Percentiles rank a stretch among this genome's conserved stretches.
Evolutionary conservation across 2,113 vertebrate species (phyloP).

Genomic region (Gallinago jamesoni): DNA sequence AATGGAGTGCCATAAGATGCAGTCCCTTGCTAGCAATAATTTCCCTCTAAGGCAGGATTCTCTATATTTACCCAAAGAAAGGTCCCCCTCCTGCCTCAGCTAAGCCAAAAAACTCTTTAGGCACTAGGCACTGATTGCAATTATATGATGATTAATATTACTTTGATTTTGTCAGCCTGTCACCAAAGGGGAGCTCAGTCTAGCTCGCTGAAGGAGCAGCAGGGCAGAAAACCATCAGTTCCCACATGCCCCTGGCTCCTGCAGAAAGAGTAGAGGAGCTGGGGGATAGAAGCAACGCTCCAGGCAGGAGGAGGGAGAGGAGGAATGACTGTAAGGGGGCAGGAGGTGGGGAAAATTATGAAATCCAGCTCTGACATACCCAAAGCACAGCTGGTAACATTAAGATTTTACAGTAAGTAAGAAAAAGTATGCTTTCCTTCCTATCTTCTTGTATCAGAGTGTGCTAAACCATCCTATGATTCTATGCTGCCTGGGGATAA

Average conservation of each 20-base stretch:
- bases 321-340: neutral
- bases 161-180: neutral
- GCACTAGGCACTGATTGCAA: neutral
- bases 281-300: neutral
- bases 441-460: neutral
- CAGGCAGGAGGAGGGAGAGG: neutral
- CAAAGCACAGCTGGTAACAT: neutral
- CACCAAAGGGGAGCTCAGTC: neutral
- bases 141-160: neutral
- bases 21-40: neutral
- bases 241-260: neutral
- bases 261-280: neutral
- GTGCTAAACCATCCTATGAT: neutral
- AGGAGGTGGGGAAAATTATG: neutral
- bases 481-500: neutral
- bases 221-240: neutral
- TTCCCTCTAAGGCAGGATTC: neutral
- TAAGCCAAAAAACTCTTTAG: neutral
- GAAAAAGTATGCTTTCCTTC: neutral
- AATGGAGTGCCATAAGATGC: neutral
- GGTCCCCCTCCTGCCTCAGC: neutral
- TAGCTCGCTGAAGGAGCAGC: neutral
- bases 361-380: neutral
- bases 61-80: neutral
- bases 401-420: neutral